Evolutionary conservation across 2,113 vertebrate species (phyloP), one percentile per base, ranked within the genome.

Genomic region (Forbesichthys agassizii): DNA sequence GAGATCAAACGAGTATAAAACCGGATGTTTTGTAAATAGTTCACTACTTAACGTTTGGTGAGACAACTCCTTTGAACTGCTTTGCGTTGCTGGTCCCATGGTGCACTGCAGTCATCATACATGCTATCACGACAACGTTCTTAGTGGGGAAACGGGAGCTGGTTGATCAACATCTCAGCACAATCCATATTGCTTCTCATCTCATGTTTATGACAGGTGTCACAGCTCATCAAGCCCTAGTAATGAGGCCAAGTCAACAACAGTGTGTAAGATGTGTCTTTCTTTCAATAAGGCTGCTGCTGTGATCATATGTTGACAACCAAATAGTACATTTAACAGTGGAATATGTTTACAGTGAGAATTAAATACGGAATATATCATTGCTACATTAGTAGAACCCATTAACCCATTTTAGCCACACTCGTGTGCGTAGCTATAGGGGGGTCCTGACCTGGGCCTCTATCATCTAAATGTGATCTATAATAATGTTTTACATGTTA

Each of bases 191-290:
- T 83, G 84, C 80, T 86, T 87, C 81, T 80, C 60, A 1, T 80
- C 77, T 71, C 77, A 81, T 76, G 75, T 86, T 84, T 81, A 80
- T 90, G 89, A 89, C 90, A 92, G 90, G 87, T 91, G 86, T 86
- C 77, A 84, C 85, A 88, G 84, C 79, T 86, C 84, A 89, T 92
- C 81, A 90, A 87, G 81, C 77, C 83, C 87, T 91, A 87, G 78
- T 92, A 92, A 91, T 91, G 90, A 92, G 90, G 88, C 83, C 88
- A 88, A 33, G 57, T 81, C 49, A 75, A 82, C 82, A 86, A 52
- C 71, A 74, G 27, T 81, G 74, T 82, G 13, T 87, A 73, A 79
- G 72, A 82, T 79, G 72, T 71, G 75, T 68, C 65, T 49, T 71
- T 82, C 74, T 69, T 48, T 62, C 46, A 62, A 66, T 64, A 27